Evolutionary conservation across 92 coral and sea anemone species (phyloP).

Genomic region (Plumapathes pennacea): DNA sequence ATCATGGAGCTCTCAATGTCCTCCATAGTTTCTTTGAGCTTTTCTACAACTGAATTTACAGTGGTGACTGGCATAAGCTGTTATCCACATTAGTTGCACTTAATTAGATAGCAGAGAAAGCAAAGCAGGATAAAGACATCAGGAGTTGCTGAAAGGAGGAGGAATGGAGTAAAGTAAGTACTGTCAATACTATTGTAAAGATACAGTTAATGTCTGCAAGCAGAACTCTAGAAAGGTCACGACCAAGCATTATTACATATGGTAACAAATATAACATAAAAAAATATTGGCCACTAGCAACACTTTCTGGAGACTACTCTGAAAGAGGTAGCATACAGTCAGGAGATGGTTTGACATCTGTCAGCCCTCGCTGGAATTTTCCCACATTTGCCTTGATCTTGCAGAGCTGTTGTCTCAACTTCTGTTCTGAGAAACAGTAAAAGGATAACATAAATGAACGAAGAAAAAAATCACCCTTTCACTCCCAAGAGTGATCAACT

Average conservation of each 20-base stretch:
- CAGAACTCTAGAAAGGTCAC: too few relatives aligned
- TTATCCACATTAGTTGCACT: not conserved
- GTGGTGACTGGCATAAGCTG: not conserved
- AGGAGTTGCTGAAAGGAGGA: too few relatives aligned
- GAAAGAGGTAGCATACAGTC: constrained; percentile 32
- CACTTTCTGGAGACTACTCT: not conserved
- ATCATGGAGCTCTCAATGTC: constrained; percentile 91
- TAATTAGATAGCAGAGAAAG: not conserved
- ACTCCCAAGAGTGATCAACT: too few relatives aligned
- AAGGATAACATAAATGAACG: not conserved
- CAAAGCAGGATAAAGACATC: too few relatives aligned
- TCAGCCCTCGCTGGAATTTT: constrained; percentile 83
- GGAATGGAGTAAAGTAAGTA: not conserved
- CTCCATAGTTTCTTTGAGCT: constrained; percentile 94
- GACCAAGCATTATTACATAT: too few relatives aligned
- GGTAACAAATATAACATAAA: too few relatives aligned
- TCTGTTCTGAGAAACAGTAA: constrained; percentile 47
- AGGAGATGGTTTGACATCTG: constrained; percentile 96
- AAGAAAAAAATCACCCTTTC: too few relatives aligned
- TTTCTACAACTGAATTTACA: constrained; percentile 72
- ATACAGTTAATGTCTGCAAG: not conserved
- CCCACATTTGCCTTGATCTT: constrained; percentile 81
- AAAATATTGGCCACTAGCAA: too few relatives aligned
- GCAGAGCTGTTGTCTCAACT: constrained; percentile 73
- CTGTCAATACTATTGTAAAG: not conserved